Base-by-base conservation (phyloP, 2,888 invertebrate genomes). In the Pyrocoelia pectoralis region DNA sequence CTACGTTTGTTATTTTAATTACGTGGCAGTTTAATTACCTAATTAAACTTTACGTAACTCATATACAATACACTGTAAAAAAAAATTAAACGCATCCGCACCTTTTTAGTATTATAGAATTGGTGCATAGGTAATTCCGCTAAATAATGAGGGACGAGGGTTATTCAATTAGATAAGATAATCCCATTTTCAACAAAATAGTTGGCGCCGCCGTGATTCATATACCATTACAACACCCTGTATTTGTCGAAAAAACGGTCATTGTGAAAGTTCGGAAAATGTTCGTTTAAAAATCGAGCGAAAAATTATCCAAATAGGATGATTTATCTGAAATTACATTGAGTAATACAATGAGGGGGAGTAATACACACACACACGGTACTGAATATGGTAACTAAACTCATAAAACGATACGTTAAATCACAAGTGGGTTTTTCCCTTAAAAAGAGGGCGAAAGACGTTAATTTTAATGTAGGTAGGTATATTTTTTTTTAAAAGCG, bases 281-380 rank as follows among this genome's bases (percentile, higher is more conserved):
- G n/a, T 24, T 24, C 4, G 24, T 3, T 24, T 5, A 24, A 24
- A 5, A 24, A 5, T 5, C 4, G 3, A 24, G 4, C 8, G 8
- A 8, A 24, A 24, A 24, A 24, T 24, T 24, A 24, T 8, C 24
- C 24, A 24, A 24, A 24, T 24, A 33, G n/a, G n/a, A 33, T 33
- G 33, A 33, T 33, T 33, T 33, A n/a, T 33, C 33, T 33, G 33
- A 33, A 33, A 10, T 33, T 33, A 33, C 33, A 33, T 43, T 43
- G 43, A 43, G 15, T 43, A 43, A 43, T 43, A 43, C 43, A 46
- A 15, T 46, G 5, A 43, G 33, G 41, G 41, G 41, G 41, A 43
- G 41, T 17, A 6, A 12, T 8, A 12, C 13, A 15, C 17, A n/a
- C 4, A 12, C 10, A 12, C 13, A 15, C 17, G 8, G 8, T 15